Conservation (phyloP, 1,140 invertebrate species). For the Bombus affinis region DNA sequence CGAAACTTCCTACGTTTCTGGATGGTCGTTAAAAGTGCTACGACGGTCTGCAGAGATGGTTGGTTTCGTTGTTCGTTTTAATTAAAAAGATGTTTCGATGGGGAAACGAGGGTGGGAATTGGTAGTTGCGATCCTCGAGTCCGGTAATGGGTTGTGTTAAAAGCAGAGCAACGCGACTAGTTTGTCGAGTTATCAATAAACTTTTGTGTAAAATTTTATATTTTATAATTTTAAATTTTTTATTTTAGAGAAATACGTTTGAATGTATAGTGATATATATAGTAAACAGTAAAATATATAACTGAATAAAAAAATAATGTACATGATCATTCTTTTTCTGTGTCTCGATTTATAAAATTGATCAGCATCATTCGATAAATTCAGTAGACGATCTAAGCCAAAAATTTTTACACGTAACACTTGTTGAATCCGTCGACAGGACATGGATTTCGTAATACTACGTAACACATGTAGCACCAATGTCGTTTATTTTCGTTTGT, state of each 20-base stretch:
- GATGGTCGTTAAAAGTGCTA: background rate
- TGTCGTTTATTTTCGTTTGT: too few species aligned
- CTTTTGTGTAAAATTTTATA: background rate
- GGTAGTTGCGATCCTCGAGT: background rate
- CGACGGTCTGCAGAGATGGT: background rate
- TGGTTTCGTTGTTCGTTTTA: background rate
- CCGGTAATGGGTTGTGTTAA: background rate
- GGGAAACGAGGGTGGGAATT: background rate
- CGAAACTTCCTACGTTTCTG: background rate
- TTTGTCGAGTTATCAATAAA: background rate
- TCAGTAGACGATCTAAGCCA: background rate
- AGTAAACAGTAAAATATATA: too few species aligned
- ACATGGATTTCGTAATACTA: background rate
- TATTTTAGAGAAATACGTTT: background rate
- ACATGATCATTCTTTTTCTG: too few species aligned
- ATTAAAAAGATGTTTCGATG: background rate
- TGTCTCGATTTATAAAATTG: too few species aligned
- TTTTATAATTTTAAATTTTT: too few species aligned
- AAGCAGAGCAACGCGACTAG: background rate
- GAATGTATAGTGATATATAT: too few species aligned
- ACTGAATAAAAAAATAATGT: too few species aligned
- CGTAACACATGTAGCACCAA: too few species aligned
- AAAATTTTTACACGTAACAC: background rate
- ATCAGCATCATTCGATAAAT: too few species aligned
- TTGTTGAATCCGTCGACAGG: background rate